Conservation (phyloP, 2,113 vertebrate genomes). For the Anarhynchus alexandrinus region DNA sequence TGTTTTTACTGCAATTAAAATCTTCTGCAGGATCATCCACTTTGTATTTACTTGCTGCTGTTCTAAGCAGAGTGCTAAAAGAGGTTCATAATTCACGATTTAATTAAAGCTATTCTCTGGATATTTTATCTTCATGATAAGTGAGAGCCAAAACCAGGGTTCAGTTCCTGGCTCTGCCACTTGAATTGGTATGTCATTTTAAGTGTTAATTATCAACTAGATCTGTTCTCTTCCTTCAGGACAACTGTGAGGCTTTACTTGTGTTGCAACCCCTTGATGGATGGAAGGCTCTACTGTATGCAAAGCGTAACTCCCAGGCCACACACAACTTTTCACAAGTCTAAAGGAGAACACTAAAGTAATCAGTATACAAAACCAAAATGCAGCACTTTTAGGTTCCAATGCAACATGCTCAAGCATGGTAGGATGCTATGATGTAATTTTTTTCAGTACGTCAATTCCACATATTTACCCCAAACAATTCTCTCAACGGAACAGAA, state of each 20-base stretch:
- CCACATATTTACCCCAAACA: neutral
- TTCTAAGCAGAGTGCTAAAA: neutral
- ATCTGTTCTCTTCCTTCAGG: neutral
- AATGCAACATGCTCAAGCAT: neutral
- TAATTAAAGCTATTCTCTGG: neutral
- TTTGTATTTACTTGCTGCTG: neutral
- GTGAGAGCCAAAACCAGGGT: neutral
- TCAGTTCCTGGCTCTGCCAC: neutral
- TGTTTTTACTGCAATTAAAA: neutral
- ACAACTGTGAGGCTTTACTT: neutral
- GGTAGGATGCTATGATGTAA: neutral
- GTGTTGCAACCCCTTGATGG: neutral
- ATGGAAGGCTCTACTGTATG: fast-evolving
- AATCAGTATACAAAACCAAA: neutral
- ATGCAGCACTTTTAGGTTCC: neutral
- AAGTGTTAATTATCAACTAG: neutral
- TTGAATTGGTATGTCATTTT: neutral
- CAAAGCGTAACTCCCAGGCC: neutral
- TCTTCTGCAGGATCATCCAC: neutral
- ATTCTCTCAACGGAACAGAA: neutral
- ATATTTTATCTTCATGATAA: neutral
- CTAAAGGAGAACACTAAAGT: neutral
- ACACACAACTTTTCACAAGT: neutral
- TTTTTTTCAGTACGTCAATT: neutral
- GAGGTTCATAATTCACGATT: neutral